These are phyloP conservation scores for Cantharis rustica DNA, from an alignment of 2,888 invertebrate genomes.

Conservation along the genomic window DNA sequence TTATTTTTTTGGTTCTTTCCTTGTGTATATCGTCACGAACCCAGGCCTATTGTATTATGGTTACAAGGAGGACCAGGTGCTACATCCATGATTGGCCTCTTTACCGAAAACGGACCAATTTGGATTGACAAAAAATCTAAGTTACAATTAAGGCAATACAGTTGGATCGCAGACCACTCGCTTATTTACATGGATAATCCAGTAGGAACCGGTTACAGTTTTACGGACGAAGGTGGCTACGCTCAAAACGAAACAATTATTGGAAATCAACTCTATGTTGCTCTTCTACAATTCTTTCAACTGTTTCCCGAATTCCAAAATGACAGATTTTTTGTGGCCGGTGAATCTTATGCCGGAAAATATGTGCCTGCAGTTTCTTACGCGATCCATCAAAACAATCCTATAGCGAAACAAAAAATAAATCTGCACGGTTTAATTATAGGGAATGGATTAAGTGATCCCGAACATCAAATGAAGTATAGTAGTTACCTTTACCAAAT, in stretches of 20 bases:
- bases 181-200: constrained; percentile 92
- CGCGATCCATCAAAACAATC: constrained; percentile 70
- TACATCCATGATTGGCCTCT: constrained; percentile 78
- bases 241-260: constrained; percentile 80
- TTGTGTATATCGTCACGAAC: no score
- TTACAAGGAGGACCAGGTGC: constrained; percentile 87
- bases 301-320: constrained; percentile 76
- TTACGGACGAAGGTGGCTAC: constrained; percentile 80
- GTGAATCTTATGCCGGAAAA: constrained; percentile 88
- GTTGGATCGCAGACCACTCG: constrained; percentile 81
- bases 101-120: constrained; percentile 85
- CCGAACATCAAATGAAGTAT: constrained; percentile 76
- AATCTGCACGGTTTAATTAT: constrained; percentile 75
- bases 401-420: constrained; percentile 64
- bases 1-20: constrained; percentile 94
- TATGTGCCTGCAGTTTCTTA: constrained; percentile 79
- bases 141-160: constrained; percentile 66
- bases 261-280: constrained; percentile 77
- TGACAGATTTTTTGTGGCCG: constrained; percentile 84
- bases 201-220: constrained; percentile 91
- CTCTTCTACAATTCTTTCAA: constrained; percentile 80
- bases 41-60: no score
- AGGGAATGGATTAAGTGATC: constrained; percentile 82
- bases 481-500: constrained; percentile 80
- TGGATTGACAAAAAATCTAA: constrained; percentile 56